Percentiles rank a stretch among this genome's conserved stretches.
Conservation (phyloP, 2,113 vertebrate genomes). For the Spheniscus mendiculus region DNA sequence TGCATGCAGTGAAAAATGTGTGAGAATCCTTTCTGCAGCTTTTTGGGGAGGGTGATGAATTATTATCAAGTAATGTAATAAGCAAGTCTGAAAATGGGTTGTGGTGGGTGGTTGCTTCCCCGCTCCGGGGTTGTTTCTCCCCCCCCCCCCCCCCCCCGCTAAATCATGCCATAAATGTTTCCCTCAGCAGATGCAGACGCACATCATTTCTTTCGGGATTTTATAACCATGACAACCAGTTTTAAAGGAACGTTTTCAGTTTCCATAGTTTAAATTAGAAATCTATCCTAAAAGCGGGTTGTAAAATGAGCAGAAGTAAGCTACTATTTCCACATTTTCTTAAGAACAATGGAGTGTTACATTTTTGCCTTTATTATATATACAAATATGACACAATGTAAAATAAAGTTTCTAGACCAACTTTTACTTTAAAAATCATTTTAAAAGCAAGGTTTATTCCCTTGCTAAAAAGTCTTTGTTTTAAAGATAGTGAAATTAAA, state of each 20-base stretch:
- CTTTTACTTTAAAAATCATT: not conserved
- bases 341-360: not conserved
- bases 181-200: constrained; percentile 50
- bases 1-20: not conserved
- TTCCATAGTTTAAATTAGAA: constrained; percentile 65
- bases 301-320: constrained; percentile 55
- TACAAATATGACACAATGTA: not conserved
- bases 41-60: not conserved
- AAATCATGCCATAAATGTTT: constrained; percentile 67
- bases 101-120: constrained; percentile 17
- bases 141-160: not conserved
- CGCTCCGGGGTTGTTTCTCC: too few relatives aligned
- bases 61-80: constrained; percentile 46
- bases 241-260: constrained; percentile 60
- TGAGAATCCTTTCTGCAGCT: not conserved
- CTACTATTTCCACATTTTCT: constrained; percentile 23
- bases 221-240: constrained; percentile 79
- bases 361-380: not conserved
- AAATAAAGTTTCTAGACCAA: not conserved
- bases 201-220: constrained; percentile 71
- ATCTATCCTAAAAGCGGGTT: constrained; percentile 22
- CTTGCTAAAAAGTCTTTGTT: not conserved
- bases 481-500: constrained; percentile 50
- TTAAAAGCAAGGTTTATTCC: not conserved
- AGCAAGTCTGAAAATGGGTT: constrained; percentile 48